Evolutionary conservation across 2,888 invertebrate genomes (phyloP), one percentile per base, ranked within the genome.

Genomic region (Rhamnusium bicolor): DNA sequence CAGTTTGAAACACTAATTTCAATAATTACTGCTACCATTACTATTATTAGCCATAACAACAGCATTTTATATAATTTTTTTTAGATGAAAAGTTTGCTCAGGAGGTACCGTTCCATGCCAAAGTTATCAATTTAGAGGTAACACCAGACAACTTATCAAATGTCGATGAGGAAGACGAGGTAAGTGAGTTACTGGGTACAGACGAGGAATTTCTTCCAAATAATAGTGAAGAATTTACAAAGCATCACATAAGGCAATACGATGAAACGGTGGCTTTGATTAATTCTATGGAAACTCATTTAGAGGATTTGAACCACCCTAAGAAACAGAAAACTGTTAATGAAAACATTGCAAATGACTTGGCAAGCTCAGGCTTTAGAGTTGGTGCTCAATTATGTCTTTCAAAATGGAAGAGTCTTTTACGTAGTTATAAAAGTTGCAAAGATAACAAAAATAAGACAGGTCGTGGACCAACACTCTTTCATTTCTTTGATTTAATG

Each of bases 231-330:
- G 24, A 4, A n/a, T n/a, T n/a, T n/a, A n/a, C 24, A 2, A 24
- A 24, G 6, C 24, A 24, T n/a, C 24, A 24, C 3, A 24, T 24
- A 24, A 4, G 24, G 24, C 69, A 81, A 84, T 56, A 49, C 80
- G 63, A 74, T 74, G 3, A 51, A 58, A 0, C 84, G 82, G 0
- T 77, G 78, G 74, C 72, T 74, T 29, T 84, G 83, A 62, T 79
- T 84, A 18, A 53, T 19, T 53, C 53, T 19, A 53, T 53, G 53
- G 53, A 51, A 18, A 21, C 4, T 10, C 16, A 53, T 6, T 18
- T 53, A 16, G 53, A 53, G 21, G 12, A 53, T 8, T 3, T 51
- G 16, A 16, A 18, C 10, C 53, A 53, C 18, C 53, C n/a, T n/a
- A 18, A 53, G 6, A 53, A 53, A 53, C 16, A 53, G 14, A 18